phyloP scores from a whole-genome alignment of 2,113 vertebrate genomes.

The Saccopteryx bilineata region DNA sequence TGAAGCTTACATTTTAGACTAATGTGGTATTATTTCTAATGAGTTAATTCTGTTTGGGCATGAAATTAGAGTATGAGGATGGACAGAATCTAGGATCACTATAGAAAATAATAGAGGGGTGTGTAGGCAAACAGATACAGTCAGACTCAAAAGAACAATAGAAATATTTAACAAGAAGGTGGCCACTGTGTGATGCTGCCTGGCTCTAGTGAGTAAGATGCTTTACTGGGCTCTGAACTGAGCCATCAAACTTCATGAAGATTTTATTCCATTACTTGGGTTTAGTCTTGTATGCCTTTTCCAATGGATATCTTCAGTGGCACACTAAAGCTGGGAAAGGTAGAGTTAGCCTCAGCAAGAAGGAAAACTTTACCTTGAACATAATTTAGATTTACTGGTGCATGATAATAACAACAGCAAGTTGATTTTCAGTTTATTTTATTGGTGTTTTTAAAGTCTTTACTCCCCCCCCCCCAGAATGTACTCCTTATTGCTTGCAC shows the following conservation, averaged over 20 bases:
- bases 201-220: neutral
- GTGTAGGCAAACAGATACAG: neutral
- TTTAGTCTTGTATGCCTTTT: neutral
- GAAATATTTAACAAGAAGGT: neutral
- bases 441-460: neutral
- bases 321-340: neutral
- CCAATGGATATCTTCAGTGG: neutral
- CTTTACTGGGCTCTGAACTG: neutral
- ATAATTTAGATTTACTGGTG: neutral
- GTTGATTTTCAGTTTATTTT: neutral
- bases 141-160: neutral
- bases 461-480: neutral
- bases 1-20: neutral
- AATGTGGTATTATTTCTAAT: neutral
- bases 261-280: neutral
- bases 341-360: neutral
- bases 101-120: neutral
- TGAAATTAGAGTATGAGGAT: neutral
- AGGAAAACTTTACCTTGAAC: neutral
- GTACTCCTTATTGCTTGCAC: neutral
- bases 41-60: neutral
- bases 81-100: rapidly evolving
- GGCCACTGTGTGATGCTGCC: neutral
- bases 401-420: neutral
- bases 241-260: neutral